Evolutionary conservation across 2,797 vertebrate genomes (phyloP), one percentile per base, ranked within the genome.

Genomic region (Cossypha niveicapilla): DNA sequence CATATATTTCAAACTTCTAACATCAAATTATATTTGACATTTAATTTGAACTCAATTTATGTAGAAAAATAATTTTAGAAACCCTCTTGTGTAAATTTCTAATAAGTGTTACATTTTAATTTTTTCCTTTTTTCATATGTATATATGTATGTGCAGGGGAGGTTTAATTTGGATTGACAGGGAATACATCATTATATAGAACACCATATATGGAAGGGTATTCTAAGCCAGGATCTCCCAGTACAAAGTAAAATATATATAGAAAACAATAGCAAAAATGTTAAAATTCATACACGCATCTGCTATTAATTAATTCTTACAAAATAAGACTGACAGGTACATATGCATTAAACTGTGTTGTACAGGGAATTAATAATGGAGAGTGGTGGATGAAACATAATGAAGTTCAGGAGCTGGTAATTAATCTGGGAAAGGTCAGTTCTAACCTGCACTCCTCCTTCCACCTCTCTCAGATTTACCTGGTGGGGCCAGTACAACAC

Each of bases 21-120:
- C 44, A 80, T n/a, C 85, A 97, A 97, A 98, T 97, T 96, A 92
- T 91, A 79, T 95, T 97, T 97, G 97, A 97, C 94, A 96, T 97
- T 95, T 97, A 94, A 97, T 98, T 97, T 97, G 85, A 97, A 92
- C 79, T 66, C 86, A 88, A 74, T 66, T 96, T 97, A 93, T 78
- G 70, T 82, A 88, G 85, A 96, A 96, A 97, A 96, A 96, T 97
- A 95, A 91, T 94, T 91, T 79, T 5, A 47, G 88, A 92, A 96
- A 73, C 61, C 32, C 74, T 96, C 87, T 73, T 70, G 79, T 94
- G 48, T 88, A 87, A 75, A 82, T 75, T 95, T 77, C 47, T 81
- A 90, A 76, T 96, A 87, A 93, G 8, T 7, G 45, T 89, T 94
- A 84, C 21, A 28, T 94, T 73, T 90, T 56, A 79, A 48, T 89